Evolutionary conservation across 1,140 invertebrate species (phyloP).

Genomic region (Dufourea novaeangliae): DNA sequence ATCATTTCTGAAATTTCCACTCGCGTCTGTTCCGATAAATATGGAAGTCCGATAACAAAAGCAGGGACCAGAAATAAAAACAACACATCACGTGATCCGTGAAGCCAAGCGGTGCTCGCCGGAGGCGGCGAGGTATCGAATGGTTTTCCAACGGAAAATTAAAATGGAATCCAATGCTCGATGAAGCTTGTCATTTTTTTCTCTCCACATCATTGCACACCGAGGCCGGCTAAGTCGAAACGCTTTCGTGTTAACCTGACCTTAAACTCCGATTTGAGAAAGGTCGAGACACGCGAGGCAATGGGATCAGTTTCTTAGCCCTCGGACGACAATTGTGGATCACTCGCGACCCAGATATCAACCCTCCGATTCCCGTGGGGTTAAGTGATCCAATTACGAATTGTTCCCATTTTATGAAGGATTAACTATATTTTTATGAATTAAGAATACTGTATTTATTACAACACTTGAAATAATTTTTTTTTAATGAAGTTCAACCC

Average conservation of each 20-base stretch:
- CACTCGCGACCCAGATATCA: no score
- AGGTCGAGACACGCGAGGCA: slow-evolving; percentile 10
- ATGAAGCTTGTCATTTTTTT: slow-evolving; percentile 2
- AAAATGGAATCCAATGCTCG: slow-evolving; percentile 1
- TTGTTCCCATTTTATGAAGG: no score
- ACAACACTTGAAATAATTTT: no score
- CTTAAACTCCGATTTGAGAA: slow-evolving; percentile 31
- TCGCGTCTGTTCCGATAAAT: neutral
- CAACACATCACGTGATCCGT: neutral
- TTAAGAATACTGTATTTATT: no score
- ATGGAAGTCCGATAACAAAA: neutral
- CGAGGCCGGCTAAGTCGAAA: neutral
- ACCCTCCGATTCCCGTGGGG: no score
- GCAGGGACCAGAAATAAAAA: neutral
- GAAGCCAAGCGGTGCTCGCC: neutral
- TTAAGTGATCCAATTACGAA: no score
- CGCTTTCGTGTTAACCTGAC: slow-evolving; percentile 34
- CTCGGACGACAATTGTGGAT: no score
- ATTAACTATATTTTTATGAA: no score
- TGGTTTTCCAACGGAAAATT: neutral
- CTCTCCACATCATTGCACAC: no score
- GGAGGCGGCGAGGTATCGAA: neutral
- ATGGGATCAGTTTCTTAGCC: neutral
- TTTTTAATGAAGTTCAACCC: no score
- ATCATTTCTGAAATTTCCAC: neutral